phyloP scores from a whole-genome alignment of 2,888 invertebrate species.

The Cephus pulcher region DNA sequence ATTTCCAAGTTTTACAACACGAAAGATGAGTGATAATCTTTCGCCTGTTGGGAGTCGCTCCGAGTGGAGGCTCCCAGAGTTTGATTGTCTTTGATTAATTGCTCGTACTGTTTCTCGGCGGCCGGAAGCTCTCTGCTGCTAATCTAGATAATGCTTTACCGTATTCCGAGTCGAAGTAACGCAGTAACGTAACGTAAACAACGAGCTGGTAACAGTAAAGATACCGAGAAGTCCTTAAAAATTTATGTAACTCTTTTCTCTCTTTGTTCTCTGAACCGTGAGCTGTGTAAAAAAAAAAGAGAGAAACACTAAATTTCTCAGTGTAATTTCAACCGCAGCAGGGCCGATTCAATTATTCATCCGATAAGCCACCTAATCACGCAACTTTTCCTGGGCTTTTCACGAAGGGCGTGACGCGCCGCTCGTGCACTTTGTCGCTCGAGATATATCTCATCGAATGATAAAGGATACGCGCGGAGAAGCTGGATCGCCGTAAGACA shows the following conservation, averaged over 20 bases:
- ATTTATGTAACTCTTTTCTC: background rate
- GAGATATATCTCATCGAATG: conserved; percentile 41
- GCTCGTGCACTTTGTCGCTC: conserved; percentile 32
- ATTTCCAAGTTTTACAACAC: background rate
- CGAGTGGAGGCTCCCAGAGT: conserved; percentile 59
- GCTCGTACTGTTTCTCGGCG: conserved; percentile 53
- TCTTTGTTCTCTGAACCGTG: background rate
- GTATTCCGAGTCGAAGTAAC: conserved; percentile 38
- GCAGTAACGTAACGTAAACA: background rate
- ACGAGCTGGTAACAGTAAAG: background rate
- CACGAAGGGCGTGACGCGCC: background rate
- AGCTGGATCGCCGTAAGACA: conserved; percentile 46
- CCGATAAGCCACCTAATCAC: background rate
- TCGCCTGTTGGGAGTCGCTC: conserved; percentile 57
- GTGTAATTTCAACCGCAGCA: background rate
- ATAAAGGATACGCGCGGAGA: conserved; percentile 34
- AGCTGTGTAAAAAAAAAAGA: background rate
- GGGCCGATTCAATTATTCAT: background rate
- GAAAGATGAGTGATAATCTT: conserved; percentile 22
- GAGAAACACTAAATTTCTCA: background rate
- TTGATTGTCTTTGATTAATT: conserved; percentile 67
- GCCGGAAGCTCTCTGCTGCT: conserved; percentile 48
- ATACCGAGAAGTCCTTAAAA: background rate
- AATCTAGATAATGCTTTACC: conserved; percentile 63
- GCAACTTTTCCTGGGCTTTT: background rate